A percentile compares a stretch with the other conserved stretches of the same genome.
Conservation (phyloP, 2,888 invertebrate species). For the Argynnis bischoffii region DNA sequence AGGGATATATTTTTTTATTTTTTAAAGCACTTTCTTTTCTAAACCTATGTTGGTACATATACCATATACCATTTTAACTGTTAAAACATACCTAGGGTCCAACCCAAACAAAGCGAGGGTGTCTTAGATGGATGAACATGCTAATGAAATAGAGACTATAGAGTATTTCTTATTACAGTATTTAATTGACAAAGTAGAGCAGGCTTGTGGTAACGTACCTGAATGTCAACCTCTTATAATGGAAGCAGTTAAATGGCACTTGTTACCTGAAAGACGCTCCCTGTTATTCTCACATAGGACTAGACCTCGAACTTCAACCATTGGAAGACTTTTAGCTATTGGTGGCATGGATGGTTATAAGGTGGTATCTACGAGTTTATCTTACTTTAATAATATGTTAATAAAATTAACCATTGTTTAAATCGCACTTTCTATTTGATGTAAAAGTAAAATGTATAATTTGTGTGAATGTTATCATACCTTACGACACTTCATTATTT, state of each 20-base stretch:
- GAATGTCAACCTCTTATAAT: slow-evolving; percentile 93
- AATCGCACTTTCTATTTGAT: too few species aligned
- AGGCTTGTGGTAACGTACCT: slow-evolving; percentile 83
- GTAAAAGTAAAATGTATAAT: too few species aligned
- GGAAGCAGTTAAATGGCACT: slow-evolving; percentile 97
- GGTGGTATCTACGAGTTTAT: slow-evolving; percentile 54
- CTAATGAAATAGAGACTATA: not conserved
- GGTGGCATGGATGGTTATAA: slow-evolving; percentile 97
- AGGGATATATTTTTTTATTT: too few species aligned
- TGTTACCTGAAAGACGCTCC: slow-evolving; percentile 92
- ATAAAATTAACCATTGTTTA: too few species aligned
- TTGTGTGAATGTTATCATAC: too few species aligned
- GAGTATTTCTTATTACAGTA: slow-evolving; percentile 80
- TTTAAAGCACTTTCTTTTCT: too few species aligned
- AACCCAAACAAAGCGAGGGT: too few species aligned
- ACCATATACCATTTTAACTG: too few species aligned
- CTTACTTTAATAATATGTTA: too few species aligned
- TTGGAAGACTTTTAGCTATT: slow-evolving; percentile 92
- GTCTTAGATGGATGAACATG: not conserved
- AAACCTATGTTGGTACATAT: too few species aligned
- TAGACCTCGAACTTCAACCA: slow-evolving; percentile 94
- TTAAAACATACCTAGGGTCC: too few species aligned
- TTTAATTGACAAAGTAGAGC: slow-evolving; percentile 93
- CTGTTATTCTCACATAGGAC: slow-evolving; percentile 91
- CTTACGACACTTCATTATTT: too few species aligned